Percentiles rank a stretch among this genome's conserved stretches.
Conservation (phyloP, 2,888 invertebrate genomes). For the Chirona hameri region DNA sequence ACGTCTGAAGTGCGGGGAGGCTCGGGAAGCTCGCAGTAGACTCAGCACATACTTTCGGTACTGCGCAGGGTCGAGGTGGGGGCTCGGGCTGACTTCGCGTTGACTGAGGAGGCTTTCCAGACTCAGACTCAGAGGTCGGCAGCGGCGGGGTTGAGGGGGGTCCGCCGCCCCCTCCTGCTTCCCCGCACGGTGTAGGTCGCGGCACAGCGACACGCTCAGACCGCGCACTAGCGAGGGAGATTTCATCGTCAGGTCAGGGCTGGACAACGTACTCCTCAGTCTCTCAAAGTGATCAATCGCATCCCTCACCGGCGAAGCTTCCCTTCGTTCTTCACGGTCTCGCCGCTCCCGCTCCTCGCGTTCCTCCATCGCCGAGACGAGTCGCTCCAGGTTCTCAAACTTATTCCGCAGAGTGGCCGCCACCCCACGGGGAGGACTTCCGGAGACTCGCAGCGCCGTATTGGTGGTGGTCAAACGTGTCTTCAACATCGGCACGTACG, state of each 20-base stretch:
- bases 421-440: not conserved
- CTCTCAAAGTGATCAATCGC: not conserved
- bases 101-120: constrained; percentile 39
- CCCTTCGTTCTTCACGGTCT: not conserved
- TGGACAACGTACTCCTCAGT: not conserved
- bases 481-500: constrained; percentile 3
- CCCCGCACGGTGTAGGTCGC: not conserved
- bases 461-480: not conserved
- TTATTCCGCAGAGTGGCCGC: not conserved
- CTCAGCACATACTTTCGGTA: constrained; percentile 66
- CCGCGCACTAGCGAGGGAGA: not conserved
- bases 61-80: constrained; percentile 28
- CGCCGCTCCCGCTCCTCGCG: not conserved
- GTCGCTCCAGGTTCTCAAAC: not conserved
- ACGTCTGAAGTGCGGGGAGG: constrained; percentile 76
- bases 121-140: constrained; percentile 29
- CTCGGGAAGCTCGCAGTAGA: constrained; percentile 60
- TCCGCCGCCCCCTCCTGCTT: not conserved
- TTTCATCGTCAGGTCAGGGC: not conserved
- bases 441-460: not conserved
- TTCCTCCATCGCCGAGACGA: not conserved
- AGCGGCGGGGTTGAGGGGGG: not conserved
- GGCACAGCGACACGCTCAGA: not conserved
- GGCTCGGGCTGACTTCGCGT: not conserved
- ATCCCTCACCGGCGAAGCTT: not conserved